Conservation (phyloP, 2,888 invertebrate genomes). For the Melitaea athalia region DNA sequence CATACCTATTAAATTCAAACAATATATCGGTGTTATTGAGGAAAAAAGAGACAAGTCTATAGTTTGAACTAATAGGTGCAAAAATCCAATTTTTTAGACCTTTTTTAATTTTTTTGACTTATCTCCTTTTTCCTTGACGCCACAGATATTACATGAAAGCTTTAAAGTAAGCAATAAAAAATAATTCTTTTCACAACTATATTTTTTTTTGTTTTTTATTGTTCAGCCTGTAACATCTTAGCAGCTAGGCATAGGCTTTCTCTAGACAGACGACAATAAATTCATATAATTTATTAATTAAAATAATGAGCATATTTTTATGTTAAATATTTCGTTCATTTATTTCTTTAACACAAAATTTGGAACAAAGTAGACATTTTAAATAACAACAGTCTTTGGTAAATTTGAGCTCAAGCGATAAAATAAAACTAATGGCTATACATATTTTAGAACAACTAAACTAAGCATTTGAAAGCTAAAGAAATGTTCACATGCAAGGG, state of each 20-base stretch:
- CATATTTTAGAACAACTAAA: slow-evolving; percentile 9
- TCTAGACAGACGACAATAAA: no score
- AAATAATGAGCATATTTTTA: neutral
- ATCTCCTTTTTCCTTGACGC: no score
- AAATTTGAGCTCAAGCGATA: slow-evolving; percentile 63
- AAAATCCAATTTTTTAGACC: no score
- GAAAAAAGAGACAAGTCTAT: no score
- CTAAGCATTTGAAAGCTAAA: slow-evolving; percentile 31
- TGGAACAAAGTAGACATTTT: neutral
- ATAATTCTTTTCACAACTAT: slow-evolving; percentile 1
- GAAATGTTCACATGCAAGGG: neutral
- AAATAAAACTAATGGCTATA: slow-evolving; percentile 16
- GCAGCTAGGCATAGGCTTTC: no score
- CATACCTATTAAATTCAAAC: no score
- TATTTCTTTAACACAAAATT: neutral
- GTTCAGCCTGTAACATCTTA: no score
- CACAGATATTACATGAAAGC: neutral
- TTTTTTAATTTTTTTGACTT: no score
- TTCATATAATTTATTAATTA: neutral
- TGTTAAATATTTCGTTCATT: neutral
- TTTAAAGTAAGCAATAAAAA: neutral
- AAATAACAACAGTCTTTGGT: slow-evolving; percentile 65
- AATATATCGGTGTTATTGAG: no score
- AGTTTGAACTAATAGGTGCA: no score
- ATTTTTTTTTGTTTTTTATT: no score